Base-by-base conservation (phyloP, 2,113 vertebrate genomes). In the Chascanopsetta lugubris region DNA sequence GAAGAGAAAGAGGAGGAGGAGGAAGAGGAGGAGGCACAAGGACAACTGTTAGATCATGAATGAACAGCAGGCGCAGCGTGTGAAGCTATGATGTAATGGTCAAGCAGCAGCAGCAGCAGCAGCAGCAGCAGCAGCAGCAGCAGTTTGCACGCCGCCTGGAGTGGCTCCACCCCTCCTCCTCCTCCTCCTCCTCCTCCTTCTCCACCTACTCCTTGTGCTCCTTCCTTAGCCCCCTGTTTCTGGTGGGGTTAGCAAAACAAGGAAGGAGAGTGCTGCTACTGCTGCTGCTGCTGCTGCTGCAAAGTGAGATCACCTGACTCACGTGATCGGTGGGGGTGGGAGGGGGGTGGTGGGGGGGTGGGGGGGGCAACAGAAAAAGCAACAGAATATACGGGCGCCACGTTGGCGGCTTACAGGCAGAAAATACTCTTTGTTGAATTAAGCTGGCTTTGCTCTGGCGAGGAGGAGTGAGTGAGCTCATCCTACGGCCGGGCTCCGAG, bases 51-150 rank as follows among this genome's bases (percentile, higher is more conserved):
- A 91, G 71, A 83, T 69, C 73, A 80, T 85, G 75, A 88, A 87
- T 87, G 87, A 87, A 88, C 78, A 82, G 82, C 80, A 77, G 77
- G 80, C 70, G 73, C 75, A 82, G 80, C 78, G 85, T 83, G 89
- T 86, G 87, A 85, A 86, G 79, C 85, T 83, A 90, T 89, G 89
- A 90, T 84, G 88, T 90, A 88, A 90, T 88, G 88, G 88, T 88
- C 85, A 88, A 85, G 86, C 86, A 75, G 87, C 83, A n/a, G n/a
- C n/a, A n/a, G n/a, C 78, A 82, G 82, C 80, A 77, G 77, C 79
- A 68, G 73, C 75, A 82, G 80, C 78, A 85, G 86, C 86, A 75
- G 87, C 83, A 85, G 86, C 86, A 75, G 87, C 83, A 82, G 84
- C 79, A 85, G 72, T 72, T 71, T 85, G 77, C 75, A 82, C 32